Evolutionary conservation across 2,113 vertebrate species (phyloP).

Genomic region (Jaculus jaculus): DNA sequence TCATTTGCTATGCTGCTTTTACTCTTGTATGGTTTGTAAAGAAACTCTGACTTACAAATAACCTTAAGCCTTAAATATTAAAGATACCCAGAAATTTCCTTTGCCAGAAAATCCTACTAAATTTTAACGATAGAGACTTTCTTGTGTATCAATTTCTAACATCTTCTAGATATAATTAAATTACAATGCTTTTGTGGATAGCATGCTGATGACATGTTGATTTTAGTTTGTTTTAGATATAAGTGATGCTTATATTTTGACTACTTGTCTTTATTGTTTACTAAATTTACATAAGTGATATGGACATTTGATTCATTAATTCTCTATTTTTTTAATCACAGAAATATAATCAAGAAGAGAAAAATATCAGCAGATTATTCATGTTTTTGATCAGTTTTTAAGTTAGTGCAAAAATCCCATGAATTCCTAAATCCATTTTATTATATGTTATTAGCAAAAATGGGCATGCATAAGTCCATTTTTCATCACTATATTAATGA

Average conservation of each 20-base stretch:
- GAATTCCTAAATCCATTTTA: conserved; percentile 53
- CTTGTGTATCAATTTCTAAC: not conserved
- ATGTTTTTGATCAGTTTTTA: conserved; percentile 15
- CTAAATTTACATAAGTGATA: not conserved
- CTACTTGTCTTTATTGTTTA: conserved; percentile 8
- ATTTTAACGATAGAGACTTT: not conserved
- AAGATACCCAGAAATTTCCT: not conserved
- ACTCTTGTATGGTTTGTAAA: not conserved
- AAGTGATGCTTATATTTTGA: not conserved
- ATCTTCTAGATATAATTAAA: not conserved
- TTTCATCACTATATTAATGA: conserved; percentile 65
- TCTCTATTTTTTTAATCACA: not conserved
- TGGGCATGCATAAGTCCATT: conserved; percentile 43
- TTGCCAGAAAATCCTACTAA: conserved; percentile 10
- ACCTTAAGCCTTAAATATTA: not conserved
- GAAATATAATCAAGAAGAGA: conserved; percentile 10
- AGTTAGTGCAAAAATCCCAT: not conserved
- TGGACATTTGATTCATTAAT: conserved; percentile 2
- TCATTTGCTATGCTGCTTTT: not conserved
- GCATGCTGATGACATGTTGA: not conserved
- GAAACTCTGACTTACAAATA: not conserved
- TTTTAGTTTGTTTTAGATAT: conserved; percentile 2
- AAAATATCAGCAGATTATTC: not conserved
- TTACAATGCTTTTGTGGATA: not conserved
- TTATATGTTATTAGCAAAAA: conserved; percentile 50